These are phyloP conservation scores for Lutraria lutraria DNA, from an alignment of 2,888 invertebrate genomes.

Conservation along the genomic window DNA sequence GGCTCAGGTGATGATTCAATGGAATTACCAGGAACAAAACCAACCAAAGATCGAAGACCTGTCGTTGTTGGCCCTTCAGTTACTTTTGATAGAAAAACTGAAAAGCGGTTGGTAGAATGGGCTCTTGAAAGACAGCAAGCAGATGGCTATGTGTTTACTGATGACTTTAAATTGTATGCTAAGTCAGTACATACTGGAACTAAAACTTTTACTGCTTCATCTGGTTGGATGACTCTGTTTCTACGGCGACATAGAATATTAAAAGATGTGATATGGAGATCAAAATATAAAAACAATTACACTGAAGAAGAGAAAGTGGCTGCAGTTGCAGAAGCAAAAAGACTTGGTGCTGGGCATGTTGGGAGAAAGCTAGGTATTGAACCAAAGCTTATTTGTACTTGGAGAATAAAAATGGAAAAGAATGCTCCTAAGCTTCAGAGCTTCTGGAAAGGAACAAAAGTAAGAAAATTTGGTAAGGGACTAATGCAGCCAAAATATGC, in stretches of 20 bases:
- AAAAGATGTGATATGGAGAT: constrained; percentile 59
- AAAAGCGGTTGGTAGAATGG: constrained; percentile 64
- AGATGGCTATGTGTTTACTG: constrained; percentile 68
- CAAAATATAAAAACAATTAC: constrained; percentile 67
- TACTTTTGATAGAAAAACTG: constrained; percentile 66
- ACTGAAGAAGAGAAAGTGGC: constrained; percentile 65
- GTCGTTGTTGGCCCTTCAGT: constrained; percentile 62
- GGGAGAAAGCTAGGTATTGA: constrained; percentile 62
- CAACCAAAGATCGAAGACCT: constrained; percentile 39
- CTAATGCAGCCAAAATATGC: constrained; percentile 39
- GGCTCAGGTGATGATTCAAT: constrained; percentile 19
- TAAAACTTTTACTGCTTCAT: constrained; percentile 64
- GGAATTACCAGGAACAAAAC: not conserved
- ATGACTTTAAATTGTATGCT: constrained; percentile 69
- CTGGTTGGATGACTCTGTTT: constrained; percentile 65
- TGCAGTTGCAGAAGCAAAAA: constrained; percentile 61
- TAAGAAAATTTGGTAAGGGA: constrained; percentile 60
- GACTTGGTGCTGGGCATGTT: constrained; percentile 66
- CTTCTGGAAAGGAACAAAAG: constrained; percentile 65
- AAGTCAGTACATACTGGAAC: constrained; percentile 63
- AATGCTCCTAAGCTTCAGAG: constrained; percentile 52
- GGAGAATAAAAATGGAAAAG: constrained; percentile 68
- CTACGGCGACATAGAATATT: constrained; percentile 59
- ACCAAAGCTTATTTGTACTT: constrained; percentile 64
- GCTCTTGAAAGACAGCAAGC: constrained; percentile 51